Evolutionary conservation across 2,888 invertebrate species (phyloP).

Genomic region (Drosophila suboccidentalis): DNA sequence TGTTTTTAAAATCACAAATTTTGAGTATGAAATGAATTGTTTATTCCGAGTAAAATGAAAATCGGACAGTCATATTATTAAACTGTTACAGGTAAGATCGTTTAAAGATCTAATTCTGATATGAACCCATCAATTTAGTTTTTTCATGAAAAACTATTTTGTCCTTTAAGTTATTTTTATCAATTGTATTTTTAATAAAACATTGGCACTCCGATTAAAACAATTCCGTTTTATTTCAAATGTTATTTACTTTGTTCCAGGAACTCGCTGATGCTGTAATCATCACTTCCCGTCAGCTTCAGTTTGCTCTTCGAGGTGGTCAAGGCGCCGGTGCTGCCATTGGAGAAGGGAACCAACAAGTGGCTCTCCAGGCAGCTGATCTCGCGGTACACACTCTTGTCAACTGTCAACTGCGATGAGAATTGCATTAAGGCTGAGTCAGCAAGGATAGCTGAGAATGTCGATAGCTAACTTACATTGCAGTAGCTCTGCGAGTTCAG

Average conservation of each 20-base stretch:
- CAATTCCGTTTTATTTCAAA: fast-evolving
- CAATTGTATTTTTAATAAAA: too few relatives aligned
- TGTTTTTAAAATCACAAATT: too few relatives aligned
- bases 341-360: conserved; percentile 91
- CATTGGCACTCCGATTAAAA: too few relatives aligned
- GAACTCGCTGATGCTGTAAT: conserved; percentile 74
- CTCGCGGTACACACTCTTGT: conserved; percentile 91
- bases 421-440: background rate
- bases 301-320: conserved; percentile 89
- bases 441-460: background rate
- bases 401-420: conserved; percentile 88
- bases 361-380: conserved; percentile 91
- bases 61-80: too few relatives aligned
- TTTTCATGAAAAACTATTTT: too few relatives aligned
- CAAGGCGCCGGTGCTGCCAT: conserved; percentile 90
- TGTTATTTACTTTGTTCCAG: conserved; percentile 74
- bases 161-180: too few relatives aligned
- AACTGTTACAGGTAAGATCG: too few relatives aligned
- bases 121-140: too few relatives aligned
- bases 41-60: too few relatives aligned
- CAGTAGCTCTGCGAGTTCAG: conserved; percentile 91
- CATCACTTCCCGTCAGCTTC: conserved; percentile 87
- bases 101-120: too few relatives aligned
- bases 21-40: too few relatives aligned
- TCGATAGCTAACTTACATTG: conserved; percentile 81